Conservation (phyloP, 2,888 invertebrate genomes). For the Polymixis lichenea region DNA sequence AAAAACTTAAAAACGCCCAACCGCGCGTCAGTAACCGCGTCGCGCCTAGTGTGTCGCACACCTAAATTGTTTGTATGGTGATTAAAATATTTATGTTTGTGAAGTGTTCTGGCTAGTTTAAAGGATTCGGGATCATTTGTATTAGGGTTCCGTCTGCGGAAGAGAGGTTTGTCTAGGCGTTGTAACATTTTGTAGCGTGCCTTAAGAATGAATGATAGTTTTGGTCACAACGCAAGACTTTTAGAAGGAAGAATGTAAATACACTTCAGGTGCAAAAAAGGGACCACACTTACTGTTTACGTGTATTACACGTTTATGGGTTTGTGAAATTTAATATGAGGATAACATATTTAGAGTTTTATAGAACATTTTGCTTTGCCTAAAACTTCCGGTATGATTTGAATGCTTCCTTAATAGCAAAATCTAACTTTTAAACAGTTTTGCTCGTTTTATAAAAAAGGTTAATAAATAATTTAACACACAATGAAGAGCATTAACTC, state of each 20-base stretch:
- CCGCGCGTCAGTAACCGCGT: conserved; percentile 3
- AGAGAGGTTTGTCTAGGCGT: background rate
- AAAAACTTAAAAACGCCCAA: too few species aligned
- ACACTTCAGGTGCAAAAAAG: background rate
- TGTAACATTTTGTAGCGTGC: background rate
- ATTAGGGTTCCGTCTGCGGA: conserved; percentile 25
- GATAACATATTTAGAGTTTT: too few species aligned
- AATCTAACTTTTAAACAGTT: background rate
- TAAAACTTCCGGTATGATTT: background rate
- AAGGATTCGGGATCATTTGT: conserved; percentile 36
- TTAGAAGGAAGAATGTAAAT: background rate
- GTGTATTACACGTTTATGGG: too few species aligned
- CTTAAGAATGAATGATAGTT: background rate
- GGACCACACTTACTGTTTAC: background rate
- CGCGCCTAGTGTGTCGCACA: conserved; percentile 19
- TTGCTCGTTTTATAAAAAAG: background rate
- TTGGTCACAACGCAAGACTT: background rate
- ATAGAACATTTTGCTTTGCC: too few species aligned
- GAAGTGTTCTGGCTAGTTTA: conserved; percentile 61
- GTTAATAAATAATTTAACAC: conserved; percentile 49
- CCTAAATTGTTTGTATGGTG: conserved; percentile 49
- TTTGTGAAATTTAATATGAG: too few species aligned
- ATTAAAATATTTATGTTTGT: conserved; percentile 64
- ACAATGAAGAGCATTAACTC: conserved; percentile 53
- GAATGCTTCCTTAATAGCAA: conserved; percentile 3